A percentile compares a stretch with the other conserved stretches of the same genome.
Conservation (phyloP, 1,140 invertebrate species). For the Branchinecta lynchi region DNA sequence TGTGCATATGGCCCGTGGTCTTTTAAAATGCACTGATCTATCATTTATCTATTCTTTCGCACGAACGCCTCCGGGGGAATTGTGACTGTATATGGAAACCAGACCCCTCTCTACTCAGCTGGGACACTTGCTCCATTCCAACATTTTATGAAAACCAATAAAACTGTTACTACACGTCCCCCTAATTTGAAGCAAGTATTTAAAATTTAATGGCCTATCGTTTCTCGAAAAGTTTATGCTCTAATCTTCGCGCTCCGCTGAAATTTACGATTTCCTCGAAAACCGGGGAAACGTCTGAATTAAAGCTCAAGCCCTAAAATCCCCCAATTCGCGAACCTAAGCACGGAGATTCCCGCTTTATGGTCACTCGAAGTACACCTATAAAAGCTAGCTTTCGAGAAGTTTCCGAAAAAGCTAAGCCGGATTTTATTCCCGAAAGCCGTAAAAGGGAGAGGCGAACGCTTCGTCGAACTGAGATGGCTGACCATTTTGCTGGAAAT, state of each 20-base stretch:
- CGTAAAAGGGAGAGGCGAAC: not conserved
- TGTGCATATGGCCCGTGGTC: no score
- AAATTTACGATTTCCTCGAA: conserved; percentile 10
- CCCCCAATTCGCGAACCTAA: not conserved
- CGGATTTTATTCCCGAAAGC: not conserved
- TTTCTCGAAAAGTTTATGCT: conserved; percentile 6
- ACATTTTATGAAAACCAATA: conserved; percentile 7
- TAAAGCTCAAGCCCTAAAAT: not conserved
- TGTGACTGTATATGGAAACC: no score
- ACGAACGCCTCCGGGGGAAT: no score
- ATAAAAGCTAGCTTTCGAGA: conserved; percentile 2
- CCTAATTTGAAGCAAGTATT: not conserved
- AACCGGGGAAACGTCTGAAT: conserved; percentile 9
- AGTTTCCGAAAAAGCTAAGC: not conserved
- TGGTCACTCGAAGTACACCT: not conserved
- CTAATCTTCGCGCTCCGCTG: conserved; percentile 1
- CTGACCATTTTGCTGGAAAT: not conserved
- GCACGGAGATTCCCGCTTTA: not conserved
- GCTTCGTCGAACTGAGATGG: not conserved
- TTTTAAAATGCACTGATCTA: no score
- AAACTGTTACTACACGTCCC: not conserved
- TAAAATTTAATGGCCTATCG: not conserved
- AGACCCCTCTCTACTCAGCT: no score
- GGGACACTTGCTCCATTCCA: no score
- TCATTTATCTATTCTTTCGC: no score